A percentile compares a stretch with the other conserved stretches of the same genome.
Evolutionary conservation across 2,888 invertebrate species (phyloP).

Genomic region (Acleris cristana): DNA sequence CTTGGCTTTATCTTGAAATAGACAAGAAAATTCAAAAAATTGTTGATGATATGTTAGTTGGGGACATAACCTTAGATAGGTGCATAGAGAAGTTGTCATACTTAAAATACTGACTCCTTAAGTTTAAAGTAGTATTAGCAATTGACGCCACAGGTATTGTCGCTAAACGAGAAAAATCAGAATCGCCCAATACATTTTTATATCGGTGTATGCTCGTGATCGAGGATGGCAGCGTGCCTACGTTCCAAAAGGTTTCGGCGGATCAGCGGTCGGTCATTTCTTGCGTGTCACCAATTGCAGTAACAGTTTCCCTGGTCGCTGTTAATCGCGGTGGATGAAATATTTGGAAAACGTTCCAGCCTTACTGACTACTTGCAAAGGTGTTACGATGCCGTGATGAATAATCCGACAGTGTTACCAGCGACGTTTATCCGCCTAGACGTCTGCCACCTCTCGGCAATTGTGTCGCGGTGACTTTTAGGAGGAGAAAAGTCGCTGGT

Average conservation of each 20-base stretch:
- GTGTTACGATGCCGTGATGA: neutral
- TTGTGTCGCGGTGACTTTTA: slow-evolving; percentile 15
- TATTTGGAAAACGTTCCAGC: slow-evolving; percentile 16
- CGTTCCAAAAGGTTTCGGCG: slow-evolving; percentile 19
- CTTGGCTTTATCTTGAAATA: no score
- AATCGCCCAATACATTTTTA: slow-evolving; percentile 18
- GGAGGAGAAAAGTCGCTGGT: neutral
- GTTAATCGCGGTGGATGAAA: slow-evolving; percentile 16
- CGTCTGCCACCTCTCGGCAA: slow-evolving; percentile 17
- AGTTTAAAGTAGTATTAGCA: neutral
- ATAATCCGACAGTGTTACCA: neutral
- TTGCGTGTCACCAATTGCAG: slow-evolving; percentile 4
- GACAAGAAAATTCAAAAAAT: no score
- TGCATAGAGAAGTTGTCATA: no score
- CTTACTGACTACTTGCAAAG: slow-evolving; percentile 15
- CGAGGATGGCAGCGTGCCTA: slow-evolving; percentile 25
- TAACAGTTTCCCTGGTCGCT: slow-evolving; percentile 18
- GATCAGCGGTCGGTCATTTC: slow-evolving; percentile 19
- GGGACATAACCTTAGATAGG: no score
- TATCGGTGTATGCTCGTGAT: slow-evolving; percentile 32
- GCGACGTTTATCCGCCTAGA: slow-evolving; percentile 22
- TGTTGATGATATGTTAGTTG: no score
- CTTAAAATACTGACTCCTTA: no score
- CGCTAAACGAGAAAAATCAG: slow-evolving; percentile 14
- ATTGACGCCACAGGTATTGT: slow-evolving; percentile 11